Evolutionary conservation across 2,113 vertebrate species (phyloP).

Genomic region (Sclerurus mexicanus): DNA sequence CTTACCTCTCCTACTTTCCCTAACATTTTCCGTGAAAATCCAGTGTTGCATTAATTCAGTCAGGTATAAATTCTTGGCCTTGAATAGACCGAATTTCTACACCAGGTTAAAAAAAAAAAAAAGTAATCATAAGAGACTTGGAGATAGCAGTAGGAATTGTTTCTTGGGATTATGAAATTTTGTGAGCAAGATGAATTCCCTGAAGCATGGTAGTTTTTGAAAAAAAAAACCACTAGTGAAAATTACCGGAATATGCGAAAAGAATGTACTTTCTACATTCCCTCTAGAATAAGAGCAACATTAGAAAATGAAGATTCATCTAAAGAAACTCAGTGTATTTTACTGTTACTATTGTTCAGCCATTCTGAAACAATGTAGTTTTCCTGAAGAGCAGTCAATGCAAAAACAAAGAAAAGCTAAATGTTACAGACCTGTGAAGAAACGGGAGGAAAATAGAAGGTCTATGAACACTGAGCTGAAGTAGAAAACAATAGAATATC

Average conservation of each 20-base stretch:
- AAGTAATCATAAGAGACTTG: background rate
- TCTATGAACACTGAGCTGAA: background rate
- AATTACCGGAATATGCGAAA: background rate
- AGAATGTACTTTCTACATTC: background rate
- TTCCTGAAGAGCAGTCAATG: background rate
- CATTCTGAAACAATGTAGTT: background rate
- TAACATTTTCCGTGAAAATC: background rate
- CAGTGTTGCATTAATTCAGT: background rate
- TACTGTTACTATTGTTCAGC: background rate
- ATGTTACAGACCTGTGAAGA: background rate
- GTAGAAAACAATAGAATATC: background rate
- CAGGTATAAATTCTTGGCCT: background rate
- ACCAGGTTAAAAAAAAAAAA: background rate
- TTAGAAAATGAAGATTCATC: background rate
- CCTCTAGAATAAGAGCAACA: background rate
- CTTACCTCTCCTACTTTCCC: background rate
- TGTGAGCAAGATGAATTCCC: background rate
- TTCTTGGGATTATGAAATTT: background rate
- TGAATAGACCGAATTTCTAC: background rate
- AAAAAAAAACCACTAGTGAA: background rate
- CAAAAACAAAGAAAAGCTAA: background rate
- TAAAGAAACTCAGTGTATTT: background rate
- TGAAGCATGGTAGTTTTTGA: background rate
- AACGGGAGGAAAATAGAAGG: background rate
- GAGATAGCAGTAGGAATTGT: background rate